Conservation (phyloP, 53 echinoderm and acorn worm genomes). For the Pentamera pediparva region DNA sequence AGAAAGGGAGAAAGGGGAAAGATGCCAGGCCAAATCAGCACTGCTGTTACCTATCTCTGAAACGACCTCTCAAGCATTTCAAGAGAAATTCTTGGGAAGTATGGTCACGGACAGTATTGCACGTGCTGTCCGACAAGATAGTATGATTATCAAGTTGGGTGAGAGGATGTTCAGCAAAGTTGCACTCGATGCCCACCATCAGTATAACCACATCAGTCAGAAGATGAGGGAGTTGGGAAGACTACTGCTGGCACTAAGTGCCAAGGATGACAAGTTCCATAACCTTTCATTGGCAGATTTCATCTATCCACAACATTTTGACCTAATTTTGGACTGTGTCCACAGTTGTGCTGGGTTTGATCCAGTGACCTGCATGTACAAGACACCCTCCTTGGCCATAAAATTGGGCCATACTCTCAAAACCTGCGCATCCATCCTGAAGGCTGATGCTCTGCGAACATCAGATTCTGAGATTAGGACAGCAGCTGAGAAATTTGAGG, state of each 20-base stretch:
- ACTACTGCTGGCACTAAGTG: slow-evolving; percentile 15
- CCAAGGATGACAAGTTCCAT: not conserved
- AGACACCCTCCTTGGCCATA: slow-evolving; percentile 33
- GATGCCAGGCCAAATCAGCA: not conserved
- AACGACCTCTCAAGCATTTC: not conserved
- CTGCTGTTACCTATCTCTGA: not conserved
- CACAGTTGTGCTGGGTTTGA: slow-evolving; percentile 40
- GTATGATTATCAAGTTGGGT: slow-evolving; percentile 44
- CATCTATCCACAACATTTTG: slow-evolving; percentile 48
- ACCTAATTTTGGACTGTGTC: slow-evolving; percentile 40
- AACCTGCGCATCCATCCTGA: not conserved
- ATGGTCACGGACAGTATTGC: slow-evolving; percentile 33
- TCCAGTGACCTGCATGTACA: slow-evolving; percentile 16
- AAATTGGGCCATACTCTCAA: slow-evolving; percentile 10
- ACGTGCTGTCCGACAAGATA: slow-evolving; percentile 45
- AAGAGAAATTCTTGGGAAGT: slow-evolving; percentile 17
- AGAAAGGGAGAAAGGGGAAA: not conserved
- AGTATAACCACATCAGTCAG: slow-evolving; percentile 19
- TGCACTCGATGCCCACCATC: not conserved
- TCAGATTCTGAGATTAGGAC: not conserved
- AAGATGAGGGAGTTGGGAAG: slow-evolving; percentile 57
- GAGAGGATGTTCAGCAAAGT: not conserved
- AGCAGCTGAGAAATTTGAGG: not conserved
- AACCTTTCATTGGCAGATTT: slow-evolving; percentile 22
- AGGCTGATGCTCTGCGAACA: slow-evolving; percentile 11